A percentile compares a stretch with the other conserved stretches of the same genome.
These are phyloP conservation scores for Chanos chanos DNA, from an alignment of 2,797 vertebrate species.

Conservation along the genomic window DNA sequence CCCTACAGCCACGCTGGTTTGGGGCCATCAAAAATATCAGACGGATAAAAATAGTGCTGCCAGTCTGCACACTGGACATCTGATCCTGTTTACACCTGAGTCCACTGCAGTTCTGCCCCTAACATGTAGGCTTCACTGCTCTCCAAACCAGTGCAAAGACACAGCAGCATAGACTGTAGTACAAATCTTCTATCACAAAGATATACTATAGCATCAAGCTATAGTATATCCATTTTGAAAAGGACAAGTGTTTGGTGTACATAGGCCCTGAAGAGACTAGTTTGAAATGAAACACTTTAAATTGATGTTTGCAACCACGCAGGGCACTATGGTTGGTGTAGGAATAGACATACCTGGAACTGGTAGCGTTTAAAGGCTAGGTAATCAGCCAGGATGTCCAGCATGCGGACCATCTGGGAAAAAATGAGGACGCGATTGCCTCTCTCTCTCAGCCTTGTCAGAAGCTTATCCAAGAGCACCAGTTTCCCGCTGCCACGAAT, in stretches of 20 bases:
- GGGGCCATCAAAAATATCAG: constrained; percentile 65
- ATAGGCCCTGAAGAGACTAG: too few relatives aligned
- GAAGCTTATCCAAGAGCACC: constrained; percentile 92
- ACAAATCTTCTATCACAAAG: too few relatives aligned
- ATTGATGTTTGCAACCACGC: too few relatives aligned
- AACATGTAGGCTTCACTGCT: too few relatives aligned
- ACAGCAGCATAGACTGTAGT: too few relatives aligned
- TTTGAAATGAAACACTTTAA: too few relatives aligned
- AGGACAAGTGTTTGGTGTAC: too few relatives aligned
- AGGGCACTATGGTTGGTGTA: too few relatives aligned
- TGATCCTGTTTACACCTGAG: constrained; percentile 41
- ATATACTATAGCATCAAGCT: too few relatives aligned
- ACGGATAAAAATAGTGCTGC: constrained; percentile 88
- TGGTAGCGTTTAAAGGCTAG: constrained; percentile 89
- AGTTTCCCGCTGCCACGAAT: constrained; percentile 95
- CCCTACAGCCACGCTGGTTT: constrained; percentile 35
- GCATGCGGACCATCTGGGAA: constrained; percentile 99
- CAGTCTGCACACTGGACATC: constrained; percentile 34
- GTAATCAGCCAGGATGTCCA: constrained; percentile 98
- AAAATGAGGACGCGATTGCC: constrained; percentile 98
- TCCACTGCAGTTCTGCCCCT: constrained; percentile 11
- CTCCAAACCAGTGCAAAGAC: too few relatives aligned
- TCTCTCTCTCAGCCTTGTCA: constrained; percentile 88
- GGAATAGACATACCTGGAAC: constrained; percentile 95
- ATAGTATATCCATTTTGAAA: too few relatives aligned